Percentiles rank a stretch among this genome's conserved stretches.
Conservation (phyloP, 1,140 invertebrate species). For the Hirudo medicinalis region DNA sequence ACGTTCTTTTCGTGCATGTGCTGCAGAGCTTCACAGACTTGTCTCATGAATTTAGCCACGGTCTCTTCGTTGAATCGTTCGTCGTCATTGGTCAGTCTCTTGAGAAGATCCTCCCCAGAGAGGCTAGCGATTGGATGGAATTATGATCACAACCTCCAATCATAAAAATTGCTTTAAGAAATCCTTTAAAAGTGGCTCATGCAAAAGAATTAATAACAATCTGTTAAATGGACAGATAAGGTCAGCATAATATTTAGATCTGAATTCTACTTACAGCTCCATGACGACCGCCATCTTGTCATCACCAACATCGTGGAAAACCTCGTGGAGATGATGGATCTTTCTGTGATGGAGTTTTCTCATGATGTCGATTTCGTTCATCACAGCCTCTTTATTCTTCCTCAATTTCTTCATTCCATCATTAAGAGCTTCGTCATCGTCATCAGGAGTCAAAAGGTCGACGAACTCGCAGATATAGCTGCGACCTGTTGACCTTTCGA, state of each 20-base stretch:
- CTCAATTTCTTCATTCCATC: background rate
- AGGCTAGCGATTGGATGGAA: conserved; percentile 49
- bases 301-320: conserved; percentile 91
- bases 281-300: too few species aligned
- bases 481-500: conserved; percentile 88
- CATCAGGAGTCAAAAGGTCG: conserved; percentile 80
- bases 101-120: conserved; percentile 94
- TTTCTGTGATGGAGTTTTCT: conserved; percentile 94
- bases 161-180: too few species aligned
- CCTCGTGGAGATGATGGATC: conserved; percentile 92
- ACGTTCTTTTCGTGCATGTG: conserved; percentile 99
- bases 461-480: conserved; percentile 99
- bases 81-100: conserved; percentile 89
- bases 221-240: too few species aligned
- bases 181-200: too few species aligned
- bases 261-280: too few species aligned
- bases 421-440: conserved; percentile 1
- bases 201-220: too few species aligned
- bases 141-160: background rate
- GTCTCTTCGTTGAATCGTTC: conserved; percentile 98
- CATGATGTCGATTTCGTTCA: conserved; percentile 98
- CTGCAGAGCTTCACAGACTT: conserved; percentile 89
- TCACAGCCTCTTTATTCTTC: conserved; percentile 74
- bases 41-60: conserved; percentile 96
- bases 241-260: too few species aligned